Conservation (phyloP, 2,797 vertebrate genomes). For the Loris lydekkerianus region DNA sequence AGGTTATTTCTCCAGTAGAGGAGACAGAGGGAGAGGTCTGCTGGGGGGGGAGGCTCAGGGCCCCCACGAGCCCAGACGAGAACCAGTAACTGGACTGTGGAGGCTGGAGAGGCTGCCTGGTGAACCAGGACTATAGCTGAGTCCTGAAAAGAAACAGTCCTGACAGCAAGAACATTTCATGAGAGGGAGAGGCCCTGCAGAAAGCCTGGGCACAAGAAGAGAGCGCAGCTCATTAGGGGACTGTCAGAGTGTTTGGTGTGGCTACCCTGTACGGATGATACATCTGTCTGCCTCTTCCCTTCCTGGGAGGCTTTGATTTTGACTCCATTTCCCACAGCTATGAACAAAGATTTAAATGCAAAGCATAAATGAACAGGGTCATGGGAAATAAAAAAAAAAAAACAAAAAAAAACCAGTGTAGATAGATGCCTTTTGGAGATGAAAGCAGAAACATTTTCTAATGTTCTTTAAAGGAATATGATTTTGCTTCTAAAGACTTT, state of each 20-base stretch:
- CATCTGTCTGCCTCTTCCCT: constrained; percentile 11
- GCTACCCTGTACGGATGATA: background rate
- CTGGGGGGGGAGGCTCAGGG: background rate
- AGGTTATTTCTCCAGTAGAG: background rate
- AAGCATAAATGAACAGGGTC: constrained; percentile 73
- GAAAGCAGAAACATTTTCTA: constrained; percentile 72
- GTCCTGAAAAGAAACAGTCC: background rate
- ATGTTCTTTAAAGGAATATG: constrained; percentile 64
- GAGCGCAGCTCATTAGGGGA: constrained; percentile 52
- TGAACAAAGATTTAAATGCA: constrained; percentile 72
- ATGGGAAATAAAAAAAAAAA: constrained; percentile 65
- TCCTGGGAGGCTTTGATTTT: constrained; percentile 69
- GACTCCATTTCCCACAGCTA: constrained; percentile 67
- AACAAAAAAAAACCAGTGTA: constrained; percentile 69
- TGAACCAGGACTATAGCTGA: background rate
- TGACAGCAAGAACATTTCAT: constrained; percentile 15
- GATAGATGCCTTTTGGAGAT: constrained; percentile 71
- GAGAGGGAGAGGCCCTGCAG: background rate
- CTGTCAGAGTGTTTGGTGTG: background rate
- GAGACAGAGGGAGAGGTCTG: background rate
- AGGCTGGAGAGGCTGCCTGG: background rate
- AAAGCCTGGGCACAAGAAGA: background rate
- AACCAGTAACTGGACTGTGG: background rate
- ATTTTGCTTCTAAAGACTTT: constrained; percentile 71
- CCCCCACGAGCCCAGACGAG: background rate